Base-by-base conservation (phyloP, 1,140 invertebrate genomes). In the Drosophila erecta region DNA sequence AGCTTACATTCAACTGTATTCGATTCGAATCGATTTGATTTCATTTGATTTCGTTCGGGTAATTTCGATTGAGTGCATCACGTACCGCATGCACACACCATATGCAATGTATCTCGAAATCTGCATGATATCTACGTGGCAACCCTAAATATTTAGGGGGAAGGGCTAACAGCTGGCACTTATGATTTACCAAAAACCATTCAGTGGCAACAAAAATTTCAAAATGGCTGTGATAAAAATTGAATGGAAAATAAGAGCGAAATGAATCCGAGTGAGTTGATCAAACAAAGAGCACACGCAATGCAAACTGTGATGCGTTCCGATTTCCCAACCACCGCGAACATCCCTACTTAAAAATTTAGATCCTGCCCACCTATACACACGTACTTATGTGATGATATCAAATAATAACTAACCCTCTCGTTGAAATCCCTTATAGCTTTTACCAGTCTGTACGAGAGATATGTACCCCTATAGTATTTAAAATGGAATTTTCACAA, bases 201-300 rank as follows among this genome's bases (percentile, higher is more conserved):
- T 58, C 15, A 33, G 8, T 61, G 44, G 61, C 55, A 83, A 65
- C 60, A 76, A 46, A 74, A 65, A 77, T 84, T 61, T 79, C 85
- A 89, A 87, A 87, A 89, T 87, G 85, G 84, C 59, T 54, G 41
- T 30, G 54, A 58, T 62, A 76, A 89, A 70, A 87, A 79, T 64
- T 74, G 61, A 76, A 59, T 59, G 40, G 33, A 56, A 62, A 85
- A 78, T 79, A 69, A 80, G 69, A 86, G 81, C 75, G 65, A 89
- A 87, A 74, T 79, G 79, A 79, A 76, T 73, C 67, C 70, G 77
- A 79, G 76, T 62, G 64, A 41, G 12, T 6, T 35, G 47, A 66
- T 69, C 60, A 85, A 57, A 62, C 61, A 50, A 76, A 78, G 22
- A 50, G 56, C 53, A 47, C 44, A 38, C 55, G 40, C 57, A 64